A percentile compares a stretch with the other conserved stretches of the same genome.
Conservation (phyloP, 2,888 invertebrate genomes). For the Drosophila eohydei region DNA sequence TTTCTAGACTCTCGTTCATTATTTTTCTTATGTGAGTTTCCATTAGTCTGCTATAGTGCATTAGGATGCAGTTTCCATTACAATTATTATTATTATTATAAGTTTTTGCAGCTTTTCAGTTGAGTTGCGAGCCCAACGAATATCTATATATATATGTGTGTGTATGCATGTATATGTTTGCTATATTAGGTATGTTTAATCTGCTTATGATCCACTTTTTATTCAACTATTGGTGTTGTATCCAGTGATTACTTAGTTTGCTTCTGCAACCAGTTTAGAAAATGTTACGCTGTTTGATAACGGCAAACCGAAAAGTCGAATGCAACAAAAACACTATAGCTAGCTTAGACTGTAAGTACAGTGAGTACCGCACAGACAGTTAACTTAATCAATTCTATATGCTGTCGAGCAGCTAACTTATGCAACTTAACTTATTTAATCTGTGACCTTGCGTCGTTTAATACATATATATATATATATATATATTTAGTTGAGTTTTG, state of each 20-base stretch:
- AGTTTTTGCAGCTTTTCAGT: slow-evolving; percentile 3
- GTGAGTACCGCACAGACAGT: neutral
- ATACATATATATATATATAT: neutral
- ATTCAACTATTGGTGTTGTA: slow-evolving; percentile 53
- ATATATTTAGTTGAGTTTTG: neutral
- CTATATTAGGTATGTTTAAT: slow-evolving; percentile 13
- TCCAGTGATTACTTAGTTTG: slow-evolving; percentile 49
- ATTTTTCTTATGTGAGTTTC: neutral
- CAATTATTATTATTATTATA: neutral
- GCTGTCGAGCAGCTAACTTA: slow-evolving; percentile 22
- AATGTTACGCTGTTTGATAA: slow-evolving; percentile 56
- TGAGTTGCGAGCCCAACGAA: slow-evolving; percentile 9
- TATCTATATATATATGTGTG: slow-evolving; percentile 3
- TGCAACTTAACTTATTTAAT: slow-evolving; percentile 10
- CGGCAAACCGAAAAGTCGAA: slow-evolving; percentile 16
- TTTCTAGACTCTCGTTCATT: neutral
- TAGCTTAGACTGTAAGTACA: slow-evolving; percentile 22
- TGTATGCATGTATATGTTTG: slow-evolving; percentile 3
- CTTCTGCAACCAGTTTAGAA: slow-evolving; percentile 54
- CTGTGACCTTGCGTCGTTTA: neutral
- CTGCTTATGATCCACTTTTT: slow-evolving; percentile 2
- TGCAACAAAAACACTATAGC: slow-evolving; percentile 1
- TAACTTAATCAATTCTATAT: slow-evolving; percentile 13
- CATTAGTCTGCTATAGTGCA: slow-evolving; percentile 11
- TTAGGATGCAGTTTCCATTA: slow-evolving; percentile 4